Evolutionary conservation across 2,888 invertebrate genomes (phyloP).

Genomic region (Heliconius charithonia): DNA sequence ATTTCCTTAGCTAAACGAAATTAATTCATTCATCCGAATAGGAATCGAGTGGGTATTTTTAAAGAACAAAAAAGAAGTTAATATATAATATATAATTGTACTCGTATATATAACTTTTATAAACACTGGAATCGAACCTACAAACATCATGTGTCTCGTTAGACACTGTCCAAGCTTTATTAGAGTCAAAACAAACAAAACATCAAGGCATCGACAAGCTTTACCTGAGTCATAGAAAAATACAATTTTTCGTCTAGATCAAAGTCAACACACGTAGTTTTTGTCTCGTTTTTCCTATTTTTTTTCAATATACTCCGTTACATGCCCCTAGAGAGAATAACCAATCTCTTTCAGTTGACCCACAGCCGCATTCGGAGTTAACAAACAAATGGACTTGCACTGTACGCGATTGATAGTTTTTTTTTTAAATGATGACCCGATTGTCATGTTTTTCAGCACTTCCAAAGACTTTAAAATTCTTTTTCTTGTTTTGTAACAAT

Average conservation of each 20-base stretch:
- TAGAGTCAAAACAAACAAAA: not conserved
- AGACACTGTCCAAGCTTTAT: not conserved
- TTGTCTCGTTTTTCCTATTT: constrained; percentile 5
- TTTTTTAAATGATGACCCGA: not conserved
- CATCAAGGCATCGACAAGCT: not conserved
- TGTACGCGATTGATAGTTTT: constrained; percentile 10
- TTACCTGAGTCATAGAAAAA: not conserved
- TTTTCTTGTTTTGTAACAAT: not conserved
- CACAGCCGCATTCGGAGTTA: constrained; percentile 19
- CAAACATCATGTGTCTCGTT: not conserved
- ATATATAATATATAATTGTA: too few species aligned
- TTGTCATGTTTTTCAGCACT: constrained; percentile 1
- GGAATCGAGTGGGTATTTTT: too few species aligned
- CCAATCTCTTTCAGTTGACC: constrained; percentile 37
- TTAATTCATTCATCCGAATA: too few species aligned
- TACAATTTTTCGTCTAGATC: not conserved
- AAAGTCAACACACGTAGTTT: constrained; percentile 1
- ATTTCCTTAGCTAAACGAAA: too few species aligned
- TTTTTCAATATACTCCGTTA: constrained; percentile 32
- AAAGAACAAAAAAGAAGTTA: too few species aligned
- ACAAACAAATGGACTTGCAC: constrained; percentile 21
- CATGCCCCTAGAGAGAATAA: constrained; percentile 34
- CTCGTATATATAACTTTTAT: not conserved
- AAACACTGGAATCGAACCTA: not conserved
- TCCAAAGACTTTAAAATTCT: not conserved